These are phyloP conservation scores for Macrotis lagotis DNA, from an alignment of 2,113 vertebrate species.

Conservation along the genomic window DNA sequence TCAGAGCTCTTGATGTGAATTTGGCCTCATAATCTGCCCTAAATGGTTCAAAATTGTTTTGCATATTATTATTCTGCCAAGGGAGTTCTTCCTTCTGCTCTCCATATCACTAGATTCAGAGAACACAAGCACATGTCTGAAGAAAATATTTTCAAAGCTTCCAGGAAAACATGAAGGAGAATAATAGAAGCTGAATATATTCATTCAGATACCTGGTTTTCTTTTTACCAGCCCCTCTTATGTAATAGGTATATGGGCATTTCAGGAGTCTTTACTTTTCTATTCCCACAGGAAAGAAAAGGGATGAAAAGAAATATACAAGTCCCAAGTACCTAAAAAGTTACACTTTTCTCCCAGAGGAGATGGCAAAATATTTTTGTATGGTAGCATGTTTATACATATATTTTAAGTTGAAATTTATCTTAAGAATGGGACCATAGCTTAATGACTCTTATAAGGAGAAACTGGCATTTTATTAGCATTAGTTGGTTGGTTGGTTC, in stretches of 20 bases:
- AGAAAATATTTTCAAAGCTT: not conserved
- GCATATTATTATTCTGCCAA: slow-evolving; percentile 4
- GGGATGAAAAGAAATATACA: slow-evolving; percentile 22
- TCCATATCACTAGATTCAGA: slow-evolving; percentile 15
- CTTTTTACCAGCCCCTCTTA: not conserved
- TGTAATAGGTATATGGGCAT: not conserved
- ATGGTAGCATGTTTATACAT: not conserved
- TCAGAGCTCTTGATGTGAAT: not conserved
- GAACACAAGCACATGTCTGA: not conserved
- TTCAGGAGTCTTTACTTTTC: slow-evolving; percentile 25
- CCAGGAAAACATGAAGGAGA: slow-evolving; percentile 4
- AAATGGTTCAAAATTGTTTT: not conserved
- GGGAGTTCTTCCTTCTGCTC: slow-evolving; percentile 29
- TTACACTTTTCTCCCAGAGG: not conserved
- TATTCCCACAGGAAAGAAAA: slow-evolving; percentile 27
- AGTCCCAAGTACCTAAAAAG: slow-evolving; percentile 17
- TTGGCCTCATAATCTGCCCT: not conserved
- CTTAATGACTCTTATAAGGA: slow-evolving; percentile 8
- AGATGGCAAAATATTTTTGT: slow-evolving; percentile 28
- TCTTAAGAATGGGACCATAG: not conserved
- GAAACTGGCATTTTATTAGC: not conserved
- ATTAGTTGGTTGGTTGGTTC: too few relatives aligned
- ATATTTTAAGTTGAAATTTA: slow-evolving; percentile 11
- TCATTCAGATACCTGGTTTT: slow-evolving; percentile 22
- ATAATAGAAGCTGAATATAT: not conserved